Evolutionary conservation across 1,140 invertebrate species (phyloP).

Genomic region (Schmidtea mediterranea): DNA sequence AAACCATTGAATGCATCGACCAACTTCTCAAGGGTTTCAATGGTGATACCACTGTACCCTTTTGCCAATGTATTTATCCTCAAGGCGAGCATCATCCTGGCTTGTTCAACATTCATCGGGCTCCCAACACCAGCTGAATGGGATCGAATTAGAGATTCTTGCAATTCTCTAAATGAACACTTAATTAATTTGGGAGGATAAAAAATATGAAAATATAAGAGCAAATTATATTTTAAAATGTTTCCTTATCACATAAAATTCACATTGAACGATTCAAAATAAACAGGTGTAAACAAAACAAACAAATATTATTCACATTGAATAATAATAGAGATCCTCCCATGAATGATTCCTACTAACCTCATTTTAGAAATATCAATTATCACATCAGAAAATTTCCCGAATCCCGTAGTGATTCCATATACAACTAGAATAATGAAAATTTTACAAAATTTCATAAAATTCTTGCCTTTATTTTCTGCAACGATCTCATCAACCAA

Average conservation of each 20-base stretch:
- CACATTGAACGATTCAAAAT: too few species aligned
- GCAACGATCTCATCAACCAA: constrained; percentile 37
- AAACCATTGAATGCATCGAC: constrained; percentile 41
- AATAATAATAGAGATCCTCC: too few species aligned
- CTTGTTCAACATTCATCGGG: constrained; percentile 35
- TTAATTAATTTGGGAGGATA: neutral
- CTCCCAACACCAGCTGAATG: constrained; percentile 42
- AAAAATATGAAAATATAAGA: too few species aligned
- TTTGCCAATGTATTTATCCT: constrained; percentile 45
- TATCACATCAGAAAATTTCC: constrained; percentile 39
- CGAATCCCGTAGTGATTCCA: constrained; percentile 48
- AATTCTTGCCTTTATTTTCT: constrained; percentile 32
- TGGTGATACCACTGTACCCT: constrained; percentile 41
- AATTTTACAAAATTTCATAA: neutral
- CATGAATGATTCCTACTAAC: too few species aligned
- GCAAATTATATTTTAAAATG: too few species aligned
- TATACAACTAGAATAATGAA: constrained; percentile 33
- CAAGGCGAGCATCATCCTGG: constrained; percentile 40
- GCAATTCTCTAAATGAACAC: constrained; percentile 32
- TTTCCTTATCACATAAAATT: too few species aligned
- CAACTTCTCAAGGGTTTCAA: constrained; percentile 34
- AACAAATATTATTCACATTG: too few species aligned
- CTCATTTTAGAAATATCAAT: constrained; percentile 28
- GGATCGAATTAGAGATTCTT: constrained; percentile 41
- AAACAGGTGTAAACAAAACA: too few species aligned